Evolutionary conservation across 1,140 invertebrate genomes (phyloP).

Genomic region (Eufriesea mexicana): DNA sequence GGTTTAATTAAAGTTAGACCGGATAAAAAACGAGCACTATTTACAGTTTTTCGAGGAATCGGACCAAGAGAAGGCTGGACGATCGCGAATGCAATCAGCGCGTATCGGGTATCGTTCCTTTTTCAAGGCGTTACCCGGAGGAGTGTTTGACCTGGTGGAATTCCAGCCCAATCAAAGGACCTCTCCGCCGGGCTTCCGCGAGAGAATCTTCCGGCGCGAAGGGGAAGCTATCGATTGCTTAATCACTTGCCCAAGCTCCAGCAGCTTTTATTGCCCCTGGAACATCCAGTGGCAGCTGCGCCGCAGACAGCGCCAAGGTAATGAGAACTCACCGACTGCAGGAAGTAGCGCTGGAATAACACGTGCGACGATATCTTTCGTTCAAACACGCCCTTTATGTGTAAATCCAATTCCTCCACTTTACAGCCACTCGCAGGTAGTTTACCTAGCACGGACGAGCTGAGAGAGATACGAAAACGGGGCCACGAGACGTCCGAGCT

Average conservation of each 20-base stretch:
- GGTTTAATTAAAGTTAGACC: conserved; percentile 28
- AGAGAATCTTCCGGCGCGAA: not conserved
- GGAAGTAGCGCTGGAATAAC: not conserved
- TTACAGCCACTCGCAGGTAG: too few relatives aligned
- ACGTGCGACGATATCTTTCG: not conserved
- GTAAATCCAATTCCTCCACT: conserved; percentile 20
- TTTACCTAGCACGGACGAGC: conserved; percentile 1
- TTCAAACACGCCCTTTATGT: conserved; percentile 29
- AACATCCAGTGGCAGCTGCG: not conserved
- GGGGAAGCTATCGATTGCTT: conserved; percentile 20
- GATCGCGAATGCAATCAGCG: conserved; percentile 37
- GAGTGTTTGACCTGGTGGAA: conserved; percentile 14
- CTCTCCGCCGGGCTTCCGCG: not conserved
- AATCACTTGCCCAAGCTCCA: conserved; percentile 31
- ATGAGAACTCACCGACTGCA: conserved; percentile 28
- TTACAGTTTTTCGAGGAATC: conserved; percentile 1
- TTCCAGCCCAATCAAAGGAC: conserved; percentile 33
- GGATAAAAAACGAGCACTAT: not conserved
- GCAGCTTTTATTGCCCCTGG: conserved; percentile 3
- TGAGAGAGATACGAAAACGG: not conserved
- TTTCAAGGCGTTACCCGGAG: not conserved
- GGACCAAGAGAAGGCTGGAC: not conserved
- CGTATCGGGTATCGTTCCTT: conserved; percentile 5
- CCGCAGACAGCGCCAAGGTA: conserved; percentile 1
- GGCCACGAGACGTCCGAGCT: not conserved